Conservation (phyloP, 2,888 invertebrate genomes). For the Cryptophagus acutangulus region DNA sequence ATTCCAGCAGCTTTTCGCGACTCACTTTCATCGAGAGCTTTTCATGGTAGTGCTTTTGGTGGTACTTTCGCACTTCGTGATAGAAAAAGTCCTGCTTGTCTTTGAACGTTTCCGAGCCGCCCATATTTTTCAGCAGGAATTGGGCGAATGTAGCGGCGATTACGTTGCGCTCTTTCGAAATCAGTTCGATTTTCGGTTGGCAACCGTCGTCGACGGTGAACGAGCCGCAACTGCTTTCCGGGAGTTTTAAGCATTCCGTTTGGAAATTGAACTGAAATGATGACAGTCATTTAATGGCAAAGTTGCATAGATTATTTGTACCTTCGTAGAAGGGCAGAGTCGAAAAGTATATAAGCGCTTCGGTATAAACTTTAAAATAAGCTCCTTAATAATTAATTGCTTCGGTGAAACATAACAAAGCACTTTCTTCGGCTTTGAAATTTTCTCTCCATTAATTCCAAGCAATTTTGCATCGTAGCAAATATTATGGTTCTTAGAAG, state of each 20-base stretch:
- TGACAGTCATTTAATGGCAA: conserved; percentile 7
- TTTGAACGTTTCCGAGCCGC: conserved; percentile 92
- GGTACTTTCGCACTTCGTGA: conserved; percentile 73
- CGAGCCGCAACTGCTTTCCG: conserved; percentile 54
- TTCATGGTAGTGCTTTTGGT: conserved; percentile 83
- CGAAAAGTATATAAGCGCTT: conserved; percentile 87
- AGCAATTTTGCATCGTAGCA: conserved; percentile 81
- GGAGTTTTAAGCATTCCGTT: conserved; percentile 52
- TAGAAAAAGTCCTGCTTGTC: conserved; percentile 57
- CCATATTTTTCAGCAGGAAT: conserved; percentile 87
- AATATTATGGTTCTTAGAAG: conserved; percentile 77
- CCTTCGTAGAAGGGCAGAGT: conserved; percentile 91
- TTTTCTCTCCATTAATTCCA: conserved; percentile 55
- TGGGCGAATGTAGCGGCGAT: conserved; percentile 90
- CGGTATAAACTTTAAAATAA: conserved; percentile 87
- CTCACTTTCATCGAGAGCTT: conserved; percentile 76
- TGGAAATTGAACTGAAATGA: conserved; percentile 62
- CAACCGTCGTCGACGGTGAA: conserved; percentile 88
- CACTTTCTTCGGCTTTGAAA: conserved; percentile 77
- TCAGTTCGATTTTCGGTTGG: conserved; percentile 78
- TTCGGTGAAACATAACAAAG: conserved; percentile 87
- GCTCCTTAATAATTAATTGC: conserved; percentile 89
- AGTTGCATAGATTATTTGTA: conserved; percentile 36
- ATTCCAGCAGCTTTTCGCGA: conserved; percentile 75
- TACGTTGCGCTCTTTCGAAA: conserved; percentile 80